Conservation (phyloP, 2,113 vertebrate genomes). For the Lepus americanus region DNA sequence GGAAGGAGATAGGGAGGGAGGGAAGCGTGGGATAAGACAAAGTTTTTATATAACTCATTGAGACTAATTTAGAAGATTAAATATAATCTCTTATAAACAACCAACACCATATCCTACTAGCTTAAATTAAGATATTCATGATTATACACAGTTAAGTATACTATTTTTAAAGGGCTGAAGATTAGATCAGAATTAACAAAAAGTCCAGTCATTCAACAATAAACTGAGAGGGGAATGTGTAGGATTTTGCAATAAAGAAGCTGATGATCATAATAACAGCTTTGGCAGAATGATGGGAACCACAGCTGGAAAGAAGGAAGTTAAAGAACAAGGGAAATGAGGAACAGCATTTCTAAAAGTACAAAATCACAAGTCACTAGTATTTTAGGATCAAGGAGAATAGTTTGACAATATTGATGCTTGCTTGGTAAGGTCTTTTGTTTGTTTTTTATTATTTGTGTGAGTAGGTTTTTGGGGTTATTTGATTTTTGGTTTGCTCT, state of each 20-base stretch:
- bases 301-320: background rate
- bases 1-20: too few relatives aligned
- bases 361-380: background rate
- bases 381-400: background rate
- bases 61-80: constrained; percentile 4
- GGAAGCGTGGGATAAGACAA: too few relatives aligned
- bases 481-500: background rate
- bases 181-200: background rate
- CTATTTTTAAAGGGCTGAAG: background rate
- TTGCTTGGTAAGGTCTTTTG: background rate
- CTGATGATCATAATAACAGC: background rate
- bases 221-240: background rate
- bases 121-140: constrained; percentile 19
- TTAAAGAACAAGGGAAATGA: background rate
- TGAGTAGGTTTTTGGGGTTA: background rate
- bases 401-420: background rate
- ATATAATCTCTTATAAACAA: constrained; percentile 6
- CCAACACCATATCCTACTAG: background rate
- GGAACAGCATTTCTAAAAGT: background rate
- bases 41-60: background rate
- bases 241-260: background rate
- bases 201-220: background rate
- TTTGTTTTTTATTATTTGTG: background rate
- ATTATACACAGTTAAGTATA: background rate
- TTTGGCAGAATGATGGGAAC: background rate